These are phyloP conservation scores for Dendronephthya gigantea DNA, from an alignment of 64 coral and sea anemone genomes.

Conservation along the genomic window DNA sequence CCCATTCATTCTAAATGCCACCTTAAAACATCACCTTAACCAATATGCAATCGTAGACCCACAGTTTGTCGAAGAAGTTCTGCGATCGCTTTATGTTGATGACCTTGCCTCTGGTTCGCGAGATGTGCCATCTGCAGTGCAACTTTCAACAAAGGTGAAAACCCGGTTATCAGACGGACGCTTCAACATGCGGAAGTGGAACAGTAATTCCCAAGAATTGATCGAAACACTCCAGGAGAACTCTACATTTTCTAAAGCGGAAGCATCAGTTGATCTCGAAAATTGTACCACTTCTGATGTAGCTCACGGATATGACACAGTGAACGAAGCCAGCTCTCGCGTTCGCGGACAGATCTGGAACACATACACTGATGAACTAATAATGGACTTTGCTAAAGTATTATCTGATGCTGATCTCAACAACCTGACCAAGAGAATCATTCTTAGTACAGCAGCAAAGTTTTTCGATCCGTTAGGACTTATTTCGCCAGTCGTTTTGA, in stretches of 20 bases:
- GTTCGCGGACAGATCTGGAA: not conserved
- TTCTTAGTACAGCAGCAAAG: constrained; percentile 18
- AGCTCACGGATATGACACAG: too few species aligned
- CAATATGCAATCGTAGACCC: not conserved
- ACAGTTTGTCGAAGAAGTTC: not conserved
- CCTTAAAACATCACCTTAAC: not conserved
- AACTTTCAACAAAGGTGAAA: not conserved
- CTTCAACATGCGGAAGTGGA: not conserved
- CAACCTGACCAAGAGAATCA: not conserved
- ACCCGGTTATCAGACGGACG: not conserved
- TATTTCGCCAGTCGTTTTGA: constrained; percentile 7
- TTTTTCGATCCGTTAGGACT: constrained; percentile 35
- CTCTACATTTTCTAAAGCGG: not conserved
- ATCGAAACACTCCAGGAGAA: not conserved
- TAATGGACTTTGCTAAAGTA: not conserved
- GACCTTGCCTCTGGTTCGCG: not conserved
- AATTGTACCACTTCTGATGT: too few species aligned
- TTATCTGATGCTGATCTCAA: not conserved
- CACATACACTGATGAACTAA: not conserved
- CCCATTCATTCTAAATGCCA: not conserved
- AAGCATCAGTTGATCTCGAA: not conserved
- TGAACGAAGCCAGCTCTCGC: not conserved
- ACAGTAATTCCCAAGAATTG: not conserved
- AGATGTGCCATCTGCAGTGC: not conserved
- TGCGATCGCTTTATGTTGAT: not conserved